A percentile compares a stretch with the other conserved stretches of the same genome.
Evolutionary conservation across 2,888 invertebrate species (phyloP).

Genomic region (Cistogaster globosa): DNA sequence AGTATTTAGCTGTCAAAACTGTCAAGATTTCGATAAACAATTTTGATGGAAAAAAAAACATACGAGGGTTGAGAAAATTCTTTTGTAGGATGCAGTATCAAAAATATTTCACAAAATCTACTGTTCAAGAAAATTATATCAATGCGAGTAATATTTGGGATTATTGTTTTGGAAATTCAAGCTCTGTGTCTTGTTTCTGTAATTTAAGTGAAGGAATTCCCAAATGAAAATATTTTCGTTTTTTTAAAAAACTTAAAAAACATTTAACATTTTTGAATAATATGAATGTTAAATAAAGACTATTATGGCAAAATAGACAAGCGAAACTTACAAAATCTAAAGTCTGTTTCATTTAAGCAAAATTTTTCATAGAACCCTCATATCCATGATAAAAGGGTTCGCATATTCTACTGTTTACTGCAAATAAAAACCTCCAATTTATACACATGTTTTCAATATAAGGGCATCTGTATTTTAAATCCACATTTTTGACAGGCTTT

Average conservation of each 20-base stretch:
- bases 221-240: too few species aligned
- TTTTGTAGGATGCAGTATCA: neutral
- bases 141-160: too few species aligned
- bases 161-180: too few species aligned
- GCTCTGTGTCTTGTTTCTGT: too few species aligned
- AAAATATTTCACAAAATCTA: too few species aligned
- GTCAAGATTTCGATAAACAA: conserved; percentile 35
- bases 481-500: conserved; percentile 49
- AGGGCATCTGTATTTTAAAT: conserved; percentile 66
- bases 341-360: neutral
- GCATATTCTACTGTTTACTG: neutral
- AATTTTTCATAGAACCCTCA: neutral
- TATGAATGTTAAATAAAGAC: too few species aligned
- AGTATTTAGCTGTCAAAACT: conserved; percentile 40
- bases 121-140: too few species aligned
- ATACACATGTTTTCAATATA: conserved; percentile 3
- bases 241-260: too few species aligned
- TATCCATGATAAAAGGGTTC: neutral
- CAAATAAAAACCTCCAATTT: neutral
- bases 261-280: too few species aligned
- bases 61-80: neutral
- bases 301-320: too few species aligned
- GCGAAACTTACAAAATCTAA: too few species aligned
- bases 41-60: neutral
- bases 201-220: too few species aligned